phyloP scores from a whole-genome alignment of 2,888 invertebrate species.

The Hyposoter didymator region DNA sequence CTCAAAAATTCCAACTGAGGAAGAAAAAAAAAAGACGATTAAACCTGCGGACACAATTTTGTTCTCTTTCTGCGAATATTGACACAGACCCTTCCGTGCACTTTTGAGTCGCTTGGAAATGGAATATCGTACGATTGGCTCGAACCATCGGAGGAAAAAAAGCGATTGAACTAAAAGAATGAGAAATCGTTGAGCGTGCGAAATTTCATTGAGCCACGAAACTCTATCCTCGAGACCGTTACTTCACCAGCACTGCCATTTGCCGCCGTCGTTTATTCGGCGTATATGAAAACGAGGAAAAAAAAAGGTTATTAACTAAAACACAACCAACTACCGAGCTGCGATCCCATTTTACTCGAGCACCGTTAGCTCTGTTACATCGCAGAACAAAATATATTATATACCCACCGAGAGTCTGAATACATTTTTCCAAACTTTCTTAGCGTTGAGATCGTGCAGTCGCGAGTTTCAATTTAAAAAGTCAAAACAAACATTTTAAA shows the following conservation, averaged over 20 bases:
- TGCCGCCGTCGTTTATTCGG: constrained; percentile 62
- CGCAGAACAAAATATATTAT: constrained; percentile 40
- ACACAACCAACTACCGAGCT: constrained; percentile 24
- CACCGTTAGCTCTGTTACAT: constrained; percentile 44
- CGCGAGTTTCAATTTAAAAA: neutral
- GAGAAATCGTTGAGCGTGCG: constrained; percentile 7
- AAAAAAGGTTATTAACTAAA: constrained; percentile 4
- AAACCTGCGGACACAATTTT: neutral
- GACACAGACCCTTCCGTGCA: constrained; percentile 40
- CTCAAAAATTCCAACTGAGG: constrained; percentile 30
- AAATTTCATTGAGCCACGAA: constrained; percentile 34
- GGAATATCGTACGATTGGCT: constrained; percentile 27
- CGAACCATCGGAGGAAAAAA: neutral
- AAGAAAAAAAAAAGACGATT: neutral
- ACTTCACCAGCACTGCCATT: constrained; percentile 70
- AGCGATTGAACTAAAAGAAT: neutral
- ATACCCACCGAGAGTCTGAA: constrained; percentile 45
- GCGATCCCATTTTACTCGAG: constrained; percentile 43
- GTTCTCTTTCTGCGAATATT: constrained; percentile 50
- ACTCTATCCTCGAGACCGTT: constrained; percentile 45
- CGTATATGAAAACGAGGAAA: constrained; percentile 38
- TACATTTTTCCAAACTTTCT: constrained; percentile 53
- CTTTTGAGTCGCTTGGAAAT: constrained; percentile 30
- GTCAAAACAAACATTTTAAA: neutral
- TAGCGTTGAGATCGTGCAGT: constrained; percentile 23